Conservation (phyloP, 2,113 vertebrate genomes). For the Coracopsis vasa region DNA sequence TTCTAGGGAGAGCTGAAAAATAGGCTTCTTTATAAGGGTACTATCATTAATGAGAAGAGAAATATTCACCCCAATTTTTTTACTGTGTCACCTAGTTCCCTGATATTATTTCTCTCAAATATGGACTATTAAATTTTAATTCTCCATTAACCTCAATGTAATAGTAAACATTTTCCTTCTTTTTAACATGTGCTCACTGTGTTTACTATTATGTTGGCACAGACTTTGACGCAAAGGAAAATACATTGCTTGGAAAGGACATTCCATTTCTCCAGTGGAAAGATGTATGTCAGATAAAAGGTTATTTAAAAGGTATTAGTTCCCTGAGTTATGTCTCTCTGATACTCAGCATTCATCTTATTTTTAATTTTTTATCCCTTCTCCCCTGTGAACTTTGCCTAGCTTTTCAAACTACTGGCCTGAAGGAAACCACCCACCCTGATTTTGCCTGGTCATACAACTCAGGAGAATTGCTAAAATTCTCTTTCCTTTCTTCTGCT, state of each 20-base stretch:
- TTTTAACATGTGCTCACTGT: neutral
- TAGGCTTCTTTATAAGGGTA: neutral
- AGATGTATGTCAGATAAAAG: neutral
- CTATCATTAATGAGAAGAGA: neutral
- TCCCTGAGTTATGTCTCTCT: neutral
- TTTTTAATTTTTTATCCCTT: neutral
- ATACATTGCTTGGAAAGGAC: neutral
- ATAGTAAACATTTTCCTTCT: neutral
- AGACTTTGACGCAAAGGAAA: neutral
- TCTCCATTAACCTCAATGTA: neutral
- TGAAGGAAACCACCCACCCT: neutral
- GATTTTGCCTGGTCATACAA: neutral
- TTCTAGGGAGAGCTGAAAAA: neutral
- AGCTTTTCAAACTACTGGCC: neutral
- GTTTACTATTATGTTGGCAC: neutral
- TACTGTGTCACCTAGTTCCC: neutral
- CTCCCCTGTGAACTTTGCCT: neutral
- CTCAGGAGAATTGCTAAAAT: neutral
- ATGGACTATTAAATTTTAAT: neutral
- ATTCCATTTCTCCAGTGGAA: neutral
- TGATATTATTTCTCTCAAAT: neutral
- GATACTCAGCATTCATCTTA: neutral
- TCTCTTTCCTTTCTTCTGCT: neutral
- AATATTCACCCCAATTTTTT: neutral
- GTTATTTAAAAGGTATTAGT: neutral